phyloP scores from a whole-genome alignment of 2,797 vertebrate species.

The Varecia variegata region DNA sequence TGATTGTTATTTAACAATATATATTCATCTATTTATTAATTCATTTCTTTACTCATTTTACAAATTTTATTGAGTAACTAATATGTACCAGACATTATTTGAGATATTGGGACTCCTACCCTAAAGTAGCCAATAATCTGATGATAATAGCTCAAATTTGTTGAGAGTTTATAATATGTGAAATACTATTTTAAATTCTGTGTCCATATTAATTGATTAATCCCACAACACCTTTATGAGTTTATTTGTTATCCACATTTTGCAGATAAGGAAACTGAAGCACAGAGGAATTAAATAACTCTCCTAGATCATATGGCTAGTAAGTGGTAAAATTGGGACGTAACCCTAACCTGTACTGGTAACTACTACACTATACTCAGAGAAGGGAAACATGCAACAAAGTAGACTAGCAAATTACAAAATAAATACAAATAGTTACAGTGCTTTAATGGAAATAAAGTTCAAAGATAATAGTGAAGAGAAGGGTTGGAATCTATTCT shows the following conservation, averaged over 20 bases:
- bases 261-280: neutral
- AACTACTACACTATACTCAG: neutral
- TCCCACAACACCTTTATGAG: neutral
- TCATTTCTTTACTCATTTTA: neutral
- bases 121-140: neutral
- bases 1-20: neutral
- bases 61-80: neutral
- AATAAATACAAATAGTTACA: neutral
- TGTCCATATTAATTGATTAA: neutral
- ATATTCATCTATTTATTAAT: neutral
- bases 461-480: neutral
- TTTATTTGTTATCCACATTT: neutral
- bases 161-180: neutral
- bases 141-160: neutral
- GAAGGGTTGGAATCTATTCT: neutral
- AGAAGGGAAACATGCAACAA: neutral
- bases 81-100: neutral
- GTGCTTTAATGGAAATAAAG: neutral
- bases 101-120: neutral
- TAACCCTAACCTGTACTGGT: neutral
- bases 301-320: neutral
- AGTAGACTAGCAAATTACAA: neutral
- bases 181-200: neutral
- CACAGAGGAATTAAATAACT: neutral
- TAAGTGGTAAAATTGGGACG: neutral